phyloP scores from a whole-genome alignment of 2,113 vertebrate genomes.

The Marcusenius ussheri region DNA sequence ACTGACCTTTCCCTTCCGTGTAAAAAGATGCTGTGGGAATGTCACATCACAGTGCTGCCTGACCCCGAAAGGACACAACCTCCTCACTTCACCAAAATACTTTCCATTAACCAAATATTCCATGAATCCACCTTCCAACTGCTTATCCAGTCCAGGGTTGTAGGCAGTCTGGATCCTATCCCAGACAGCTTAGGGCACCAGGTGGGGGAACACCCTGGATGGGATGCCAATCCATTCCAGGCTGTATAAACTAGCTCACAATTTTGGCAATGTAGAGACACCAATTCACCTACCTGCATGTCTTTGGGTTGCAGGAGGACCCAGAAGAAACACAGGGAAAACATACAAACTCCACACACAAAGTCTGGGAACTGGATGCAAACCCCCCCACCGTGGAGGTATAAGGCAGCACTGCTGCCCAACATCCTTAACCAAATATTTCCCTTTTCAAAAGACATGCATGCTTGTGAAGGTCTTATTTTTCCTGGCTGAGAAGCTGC shows the following conservation, averaged over 20 bases:
- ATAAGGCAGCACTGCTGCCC: background rate
- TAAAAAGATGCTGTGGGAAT: background rate
- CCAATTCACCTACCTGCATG: background rate
- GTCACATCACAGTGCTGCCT: background rate
- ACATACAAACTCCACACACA: background rate
- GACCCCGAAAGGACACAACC: background rate
- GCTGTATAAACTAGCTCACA: background rate
- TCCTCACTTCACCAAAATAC: background rate
- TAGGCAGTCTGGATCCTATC: background rate
- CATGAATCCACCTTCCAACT: background rate
- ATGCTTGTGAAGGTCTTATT: background rate
- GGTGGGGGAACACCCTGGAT: background rate
- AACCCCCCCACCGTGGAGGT: background rate
- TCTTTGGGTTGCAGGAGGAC: background rate
- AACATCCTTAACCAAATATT: background rate
- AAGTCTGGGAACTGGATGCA: background rate
- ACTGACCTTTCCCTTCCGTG: background rate
- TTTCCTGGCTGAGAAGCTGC: background rate
- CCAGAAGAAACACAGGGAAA: background rate
- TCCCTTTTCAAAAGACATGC: background rate
- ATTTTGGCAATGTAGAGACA: background rate
- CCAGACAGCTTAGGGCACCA: background rate
- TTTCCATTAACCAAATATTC: slow-evolving; percentile 1
- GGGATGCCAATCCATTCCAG: background rate
- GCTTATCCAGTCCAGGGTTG: background rate